These are phyloP conservation scores for Nasonovia ribisnigri DNA, from an alignment of 2,888 invertebrate genomes.

Conservation along the genomic window DNA sequence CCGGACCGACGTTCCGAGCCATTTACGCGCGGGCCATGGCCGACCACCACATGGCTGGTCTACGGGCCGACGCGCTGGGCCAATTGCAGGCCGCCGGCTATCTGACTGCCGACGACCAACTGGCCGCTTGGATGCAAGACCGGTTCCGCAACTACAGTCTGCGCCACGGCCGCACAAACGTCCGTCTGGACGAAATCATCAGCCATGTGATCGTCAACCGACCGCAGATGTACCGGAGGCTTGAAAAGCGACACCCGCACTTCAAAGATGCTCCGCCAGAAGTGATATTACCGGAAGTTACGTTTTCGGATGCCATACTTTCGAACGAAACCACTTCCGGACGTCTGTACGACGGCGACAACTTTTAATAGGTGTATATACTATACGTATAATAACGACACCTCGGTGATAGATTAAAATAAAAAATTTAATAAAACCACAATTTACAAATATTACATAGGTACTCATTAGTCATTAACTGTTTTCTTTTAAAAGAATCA, in stretches of 20 bases:
- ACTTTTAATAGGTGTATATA: neutral
- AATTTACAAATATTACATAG: neutral
- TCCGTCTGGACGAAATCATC: neutral
- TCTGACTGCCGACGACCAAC: neutral
- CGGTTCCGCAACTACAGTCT: neutral
- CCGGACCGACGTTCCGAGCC: neutral
- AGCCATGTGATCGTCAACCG: neutral
- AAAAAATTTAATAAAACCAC: neutral
- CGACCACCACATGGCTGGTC: neutral
- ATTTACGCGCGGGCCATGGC: neutral
- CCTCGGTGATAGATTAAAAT: neutral
- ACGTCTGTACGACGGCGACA: neutral
- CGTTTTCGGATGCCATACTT: neutral
- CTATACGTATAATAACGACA: neutral
- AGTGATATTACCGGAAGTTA: neutral
- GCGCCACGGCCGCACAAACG: neutral
- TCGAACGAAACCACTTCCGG: neutral
- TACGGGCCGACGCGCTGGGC: neutral
- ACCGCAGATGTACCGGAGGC: neutral
- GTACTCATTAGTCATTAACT: neutral
- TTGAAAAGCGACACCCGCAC: neutral
- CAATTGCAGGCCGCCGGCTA: conserved; percentile 14
- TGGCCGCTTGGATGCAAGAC: neutral
- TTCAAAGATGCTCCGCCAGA: neutral
- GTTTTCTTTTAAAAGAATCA: neutral